A percentile compares a stretch with the other conserved stretches of the same genome.
Evolutionary conservation across 64 coral and sea anemone genomes (phyloP).

Genomic region (Cladopsammia gracilis): DNA sequence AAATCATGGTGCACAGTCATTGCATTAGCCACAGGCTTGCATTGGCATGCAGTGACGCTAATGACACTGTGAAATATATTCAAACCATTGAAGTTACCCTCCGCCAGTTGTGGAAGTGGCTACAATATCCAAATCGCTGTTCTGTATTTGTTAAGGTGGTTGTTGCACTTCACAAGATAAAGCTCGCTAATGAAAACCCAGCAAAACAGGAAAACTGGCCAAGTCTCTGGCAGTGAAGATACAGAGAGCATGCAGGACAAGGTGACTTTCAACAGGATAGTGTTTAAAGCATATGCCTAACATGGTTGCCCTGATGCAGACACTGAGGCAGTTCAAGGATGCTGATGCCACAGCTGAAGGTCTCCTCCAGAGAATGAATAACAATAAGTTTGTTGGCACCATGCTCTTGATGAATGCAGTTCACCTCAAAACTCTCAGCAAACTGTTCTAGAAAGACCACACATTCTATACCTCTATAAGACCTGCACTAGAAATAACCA

Average conservation of each 20-base stretch:
- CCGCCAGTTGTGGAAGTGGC: conserved; percentile 23
- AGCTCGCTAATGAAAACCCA: neutral
- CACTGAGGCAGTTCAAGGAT: conserved; percentile 51
- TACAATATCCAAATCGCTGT: conserved; percentile 7
- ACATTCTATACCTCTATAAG: conserved; percentile 54
- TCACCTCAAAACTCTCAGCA: conserved; percentile 49
- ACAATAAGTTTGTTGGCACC: conserved; percentile 57
- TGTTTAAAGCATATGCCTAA: no score
- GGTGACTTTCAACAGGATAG: conserved; percentile 30
- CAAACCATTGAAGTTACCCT: conserved; percentile 20
- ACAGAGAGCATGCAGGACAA: conserved; percentile 44
- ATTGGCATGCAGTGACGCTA: conserved; percentile 35
- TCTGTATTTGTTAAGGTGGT: conserved; percentile 9
- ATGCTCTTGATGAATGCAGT: conserved; percentile 51
- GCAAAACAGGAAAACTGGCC: neutral
- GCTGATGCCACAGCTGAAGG: conserved; percentile 53
- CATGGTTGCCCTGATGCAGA: conserved; percentile 44
- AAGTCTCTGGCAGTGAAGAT: neutral
- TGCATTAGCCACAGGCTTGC: conserved; percentile 38
- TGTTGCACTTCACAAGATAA: neutral
- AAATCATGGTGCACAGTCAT: neutral
- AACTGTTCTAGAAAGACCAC: conserved; percentile 51
- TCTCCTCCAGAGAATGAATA: conserved; percentile 42
- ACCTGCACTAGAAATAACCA: conserved; percentile 33
- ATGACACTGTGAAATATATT: conserved; percentile 11